phyloP scores from a whole-genome alignment of 2,888 invertebrate genomes.

The Ophion ellenae region DNA sequence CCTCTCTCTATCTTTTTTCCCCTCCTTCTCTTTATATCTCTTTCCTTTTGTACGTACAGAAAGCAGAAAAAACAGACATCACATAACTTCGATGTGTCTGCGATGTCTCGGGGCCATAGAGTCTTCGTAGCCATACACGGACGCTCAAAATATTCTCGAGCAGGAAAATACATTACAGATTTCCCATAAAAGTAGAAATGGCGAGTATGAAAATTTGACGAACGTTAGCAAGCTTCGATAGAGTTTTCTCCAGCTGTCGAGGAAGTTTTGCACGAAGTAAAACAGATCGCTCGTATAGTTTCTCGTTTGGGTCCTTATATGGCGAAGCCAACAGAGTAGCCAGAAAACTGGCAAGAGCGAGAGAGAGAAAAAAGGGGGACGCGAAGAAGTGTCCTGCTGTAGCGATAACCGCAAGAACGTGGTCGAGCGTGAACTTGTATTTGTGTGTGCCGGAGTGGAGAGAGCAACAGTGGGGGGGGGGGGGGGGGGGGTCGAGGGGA shows the following conservation, averaged over 20 bases:
- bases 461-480: not conserved
- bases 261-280: slow-evolving; percentile 41
- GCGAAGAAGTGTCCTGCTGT: slow-evolving; percentile 55
- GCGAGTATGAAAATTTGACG: slow-evolving; percentile 47
- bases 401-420: slow-evolving; percentile 56
- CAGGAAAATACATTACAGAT: not conserved
- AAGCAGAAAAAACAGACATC: slow-evolving; percentile 1
- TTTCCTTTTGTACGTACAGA: slow-evolving; percentile 1
- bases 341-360: slow-evolving; percentile 17
- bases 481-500: not conserved
- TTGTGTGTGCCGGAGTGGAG: slow-evolving; percentile 22
- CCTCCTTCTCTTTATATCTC: not conserved
- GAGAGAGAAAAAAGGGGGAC: slow-evolving; percentile 18
- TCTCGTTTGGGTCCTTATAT: slow-evolving; percentile 69
- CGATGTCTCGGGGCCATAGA: not conserved
- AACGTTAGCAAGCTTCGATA: slow-evolving; percentile 48
- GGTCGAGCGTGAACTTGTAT: slow-evolving; percentile 53
- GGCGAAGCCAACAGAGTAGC: slow-evolving; percentile 52
- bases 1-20: not conserved
- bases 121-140: not conserved
- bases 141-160: not conserved
- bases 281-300: slow-evolving; percentile 57
- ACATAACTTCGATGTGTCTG: not conserved
- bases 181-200: not conserved
- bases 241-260: slow-evolving; percentile 28